phyloP scores from a whole-genome alignment of 2,888 invertebrate species.

The Formica aserva region DNA sequence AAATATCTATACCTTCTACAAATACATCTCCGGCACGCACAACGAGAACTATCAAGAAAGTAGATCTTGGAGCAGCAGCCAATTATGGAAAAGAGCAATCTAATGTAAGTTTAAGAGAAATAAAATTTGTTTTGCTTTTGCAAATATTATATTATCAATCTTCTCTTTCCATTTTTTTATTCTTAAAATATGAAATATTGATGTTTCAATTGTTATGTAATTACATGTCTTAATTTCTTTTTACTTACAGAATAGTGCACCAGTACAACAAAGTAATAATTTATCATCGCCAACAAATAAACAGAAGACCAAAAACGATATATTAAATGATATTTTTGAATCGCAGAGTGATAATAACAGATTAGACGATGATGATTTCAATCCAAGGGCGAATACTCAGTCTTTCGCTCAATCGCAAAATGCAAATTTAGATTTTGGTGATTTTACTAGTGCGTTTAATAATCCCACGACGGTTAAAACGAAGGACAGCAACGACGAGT shows the following conservation, averaged over 20 bases:
- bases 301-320: constrained; percentile 78
- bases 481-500: constrained; percentile 88
- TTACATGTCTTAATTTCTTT: not conserved
- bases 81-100: constrained; percentile 88
- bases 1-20: constrained; percentile 85
- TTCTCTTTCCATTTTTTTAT: not conserved
- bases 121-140: not conserved
- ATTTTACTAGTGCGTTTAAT: constrained; percentile 91
- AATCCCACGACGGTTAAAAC: constrained; percentile 76
- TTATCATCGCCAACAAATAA: constrained; percentile 77
- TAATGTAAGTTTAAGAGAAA: constrained; percentile 72
- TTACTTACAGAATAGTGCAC: constrained; percentile 71
- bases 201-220: not conserved
- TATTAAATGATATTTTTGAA: constrained; percentile 83
- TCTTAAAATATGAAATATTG: not conserved
- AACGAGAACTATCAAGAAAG: constrained; percentile 87
- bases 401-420: constrained; percentile 82
- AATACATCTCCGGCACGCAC: constrained; percentile 84
- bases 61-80: constrained; percentile 90
- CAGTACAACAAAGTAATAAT: constrained; percentile 70
- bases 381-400: constrained; percentile 87
- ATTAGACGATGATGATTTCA: constrained; percentile 87
- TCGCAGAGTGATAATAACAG: constrained; percentile 79
- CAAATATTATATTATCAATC: not conserved
- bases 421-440: constrained; percentile 90